Base-by-base conservation (phyloP, 2,113 vertebrate genomes). In the Chrysochloris asiatica region DNA sequence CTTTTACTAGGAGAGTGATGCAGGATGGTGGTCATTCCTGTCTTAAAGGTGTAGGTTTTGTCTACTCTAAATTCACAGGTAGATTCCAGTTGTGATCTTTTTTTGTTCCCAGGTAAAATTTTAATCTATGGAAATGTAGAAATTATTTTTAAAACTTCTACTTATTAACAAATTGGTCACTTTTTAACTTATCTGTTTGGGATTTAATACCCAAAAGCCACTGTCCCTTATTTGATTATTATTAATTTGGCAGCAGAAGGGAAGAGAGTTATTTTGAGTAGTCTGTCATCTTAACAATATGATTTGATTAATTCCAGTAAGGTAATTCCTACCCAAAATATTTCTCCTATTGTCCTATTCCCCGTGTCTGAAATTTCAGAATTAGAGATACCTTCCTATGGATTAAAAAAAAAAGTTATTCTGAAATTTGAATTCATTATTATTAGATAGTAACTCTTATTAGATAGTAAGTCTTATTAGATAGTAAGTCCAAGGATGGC, bases 331-430 rank as follows among this genome's bases (percentile, higher is more conserved):
- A 5, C 7, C 22, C 54, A n/a, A 78, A 92, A 56, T 48, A 78
- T 83, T 94, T 94, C 19, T 84, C 14, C 50, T 83, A 16, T 28
- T 67, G 21, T 75, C 36, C 21, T 52, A 52, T 50, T 59, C 30
- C 38, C 33, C 8, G 22, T 36, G 30, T 61, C 38, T 83, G 24
- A 67, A 33, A 59, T 52, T 83, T 83, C 72, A 83, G 36, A 88
- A 83, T 78, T 72, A 82, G 56, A 59, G 19, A 79, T 45, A 9
- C 2, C 13, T 69, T 84, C 43, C 50, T 71, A 30, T 14, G 6
- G 5, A 16, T 59, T 88, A 38, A 13, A 81, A 88, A 83, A 79
- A 87, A 92, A 84, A 83, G 6, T 63, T 86, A 79, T 17, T 59
- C 69, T 91, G 72, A 75, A 86, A 43, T 26, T 14, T 67, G 33